Percentiles rank a stretch among this genome's conserved stretches.
Evolutionary conservation across 2,888 invertebrate species (phyloP).

Genomic region (Unio pictorum): DNA sequence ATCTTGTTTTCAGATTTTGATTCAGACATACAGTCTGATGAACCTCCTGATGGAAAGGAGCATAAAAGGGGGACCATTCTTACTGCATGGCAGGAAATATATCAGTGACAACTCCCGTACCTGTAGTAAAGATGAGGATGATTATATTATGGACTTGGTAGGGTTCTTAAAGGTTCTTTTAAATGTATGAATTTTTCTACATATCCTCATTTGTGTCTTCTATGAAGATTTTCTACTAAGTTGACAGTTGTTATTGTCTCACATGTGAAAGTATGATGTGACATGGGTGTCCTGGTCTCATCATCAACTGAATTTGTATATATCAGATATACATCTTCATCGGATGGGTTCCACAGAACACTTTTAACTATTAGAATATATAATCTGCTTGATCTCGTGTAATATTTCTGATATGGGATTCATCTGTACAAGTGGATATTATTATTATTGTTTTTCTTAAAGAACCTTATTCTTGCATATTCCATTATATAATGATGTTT

Average conservation of each 20-base stretch:
- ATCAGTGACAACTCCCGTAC: background rate
- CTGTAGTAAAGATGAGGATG: constrained; percentile 37
- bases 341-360: too few relatives aligned
- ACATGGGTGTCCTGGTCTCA: too few relatives aligned
- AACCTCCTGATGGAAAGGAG: constrained; percentile 53
- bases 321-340: background rate
- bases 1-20: constrained; percentile 60
- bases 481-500: constrained; percentile 4
- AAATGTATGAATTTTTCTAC: background rate
- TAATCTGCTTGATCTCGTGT: too few relatives aligned
- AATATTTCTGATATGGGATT: too few relatives aligned
- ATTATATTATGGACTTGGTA: constrained; percentile 46
- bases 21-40: constrained; percentile 67
- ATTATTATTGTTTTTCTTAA: too few relatives aligned
- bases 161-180: constrained; percentile 4
- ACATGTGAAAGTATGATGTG: too few relatives aligned
- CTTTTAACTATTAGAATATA: too few relatives aligned
- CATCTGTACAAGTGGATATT: too few relatives aligned
- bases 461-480: constrained; percentile 1
- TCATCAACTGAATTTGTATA: background rate
- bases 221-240: too few relatives aligned
- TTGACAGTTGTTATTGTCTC: too few relatives aligned
- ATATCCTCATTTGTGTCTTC: too few relatives aligned
- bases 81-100: constrained; percentile 37
- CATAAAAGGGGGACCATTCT: constrained; percentile 45